These are phyloP conservation scores for Myathropa florea DNA, from an alignment of 2,888 invertebrate genomes.

Conservation along the genomic window DNA sequence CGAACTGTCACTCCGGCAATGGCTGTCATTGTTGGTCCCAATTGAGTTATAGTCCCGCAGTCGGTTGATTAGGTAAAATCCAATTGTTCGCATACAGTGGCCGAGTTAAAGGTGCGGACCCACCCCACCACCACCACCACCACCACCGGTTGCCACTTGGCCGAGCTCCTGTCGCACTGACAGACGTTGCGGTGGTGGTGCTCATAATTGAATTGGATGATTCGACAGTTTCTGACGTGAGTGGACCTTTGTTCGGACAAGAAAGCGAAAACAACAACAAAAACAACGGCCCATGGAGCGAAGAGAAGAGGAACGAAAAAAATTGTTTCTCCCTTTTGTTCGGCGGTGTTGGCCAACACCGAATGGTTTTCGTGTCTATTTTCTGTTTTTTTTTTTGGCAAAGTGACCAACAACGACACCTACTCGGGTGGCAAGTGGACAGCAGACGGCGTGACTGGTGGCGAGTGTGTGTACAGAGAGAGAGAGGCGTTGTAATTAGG, in stretches of 20 bases:
- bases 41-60: conserved; percentile 46
- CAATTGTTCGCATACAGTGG: conserved; percentile 46
- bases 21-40: conserved; percentile 27
- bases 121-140: not conserved
- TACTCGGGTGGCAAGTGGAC: not conserved
- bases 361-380: not conserved
- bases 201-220: conserved; percentile 61
- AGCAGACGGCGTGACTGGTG: not conserved
- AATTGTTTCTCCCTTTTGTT: conserved; percentile 19
- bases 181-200: conserved; percentile 14
- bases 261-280: conserved; percentile 26
- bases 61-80: conserved; percentile 61
- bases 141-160: not conserved
- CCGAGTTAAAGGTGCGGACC: conserved; percentile 46
- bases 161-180: not conserved
- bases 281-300: not conserved
- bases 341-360: conserved; percentile 25
- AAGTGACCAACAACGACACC: conserved; percentile 20
- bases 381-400: conserved; percentile 19
- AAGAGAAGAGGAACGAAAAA: not conserved
- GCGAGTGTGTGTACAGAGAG: not conserved
- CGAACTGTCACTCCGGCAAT: conserved; percentile 10
- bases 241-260: conserved; percentile 31
- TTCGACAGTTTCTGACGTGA: conserved; percentile 54
- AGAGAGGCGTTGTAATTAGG: not conserved